phyloP scores from a whole-genome alignment of 35 echinoderm and acorn worm genomes.

The Holothuria glaberrima region DNA sequence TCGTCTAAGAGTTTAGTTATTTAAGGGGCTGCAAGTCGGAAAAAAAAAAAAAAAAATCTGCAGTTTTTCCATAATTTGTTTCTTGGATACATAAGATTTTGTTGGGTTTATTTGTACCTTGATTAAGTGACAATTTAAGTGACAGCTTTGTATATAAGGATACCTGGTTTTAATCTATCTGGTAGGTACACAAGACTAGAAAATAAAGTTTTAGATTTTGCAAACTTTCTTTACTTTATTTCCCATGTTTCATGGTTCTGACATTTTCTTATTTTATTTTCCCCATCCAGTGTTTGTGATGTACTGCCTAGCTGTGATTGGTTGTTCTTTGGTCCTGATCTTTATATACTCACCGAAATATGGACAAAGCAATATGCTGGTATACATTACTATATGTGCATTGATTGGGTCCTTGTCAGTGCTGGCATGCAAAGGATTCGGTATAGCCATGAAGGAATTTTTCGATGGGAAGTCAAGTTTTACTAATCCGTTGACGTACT shows the following conservation, averaged over 20 bases:
- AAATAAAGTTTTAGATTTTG: no score
- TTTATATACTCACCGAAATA: slow-evolving; percentile 81
- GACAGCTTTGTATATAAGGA: no score
- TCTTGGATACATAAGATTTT: no score
- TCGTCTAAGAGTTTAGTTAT: no score
- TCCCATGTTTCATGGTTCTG: background rate
- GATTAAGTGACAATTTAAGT: no score
- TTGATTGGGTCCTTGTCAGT: slow-evolving; percentile 92
- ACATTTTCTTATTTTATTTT: slow-evolving; percentile 6
- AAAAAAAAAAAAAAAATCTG: no score
- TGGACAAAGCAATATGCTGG: slow-evolving; percentile 82
- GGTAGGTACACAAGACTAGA: no score
- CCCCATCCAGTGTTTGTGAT: slow-evolving; percentile 46
- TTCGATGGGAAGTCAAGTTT: slow-evolving; percentile 51
- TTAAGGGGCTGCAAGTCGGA: no score
- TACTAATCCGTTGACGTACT: slow-evolving; percentile 43
- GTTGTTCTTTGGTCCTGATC: slow-evolving; percentile 54
- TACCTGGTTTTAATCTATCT: no score
- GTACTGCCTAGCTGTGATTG: slow-evolving; percentile 29
- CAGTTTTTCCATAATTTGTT: no score
- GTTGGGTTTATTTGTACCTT: no score
- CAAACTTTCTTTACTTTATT: no score
- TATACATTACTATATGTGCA: slow-evolving; percentile 91
- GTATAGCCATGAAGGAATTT: slow-evolving; percentile 82
- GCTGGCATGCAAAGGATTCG: slow-evolving; percentile 89